These are phyloP conservation scores for Tortricodes alternella DNA, from an alignment of 2,888 invertebrate species.

Conservation along the genomic window DNA sequence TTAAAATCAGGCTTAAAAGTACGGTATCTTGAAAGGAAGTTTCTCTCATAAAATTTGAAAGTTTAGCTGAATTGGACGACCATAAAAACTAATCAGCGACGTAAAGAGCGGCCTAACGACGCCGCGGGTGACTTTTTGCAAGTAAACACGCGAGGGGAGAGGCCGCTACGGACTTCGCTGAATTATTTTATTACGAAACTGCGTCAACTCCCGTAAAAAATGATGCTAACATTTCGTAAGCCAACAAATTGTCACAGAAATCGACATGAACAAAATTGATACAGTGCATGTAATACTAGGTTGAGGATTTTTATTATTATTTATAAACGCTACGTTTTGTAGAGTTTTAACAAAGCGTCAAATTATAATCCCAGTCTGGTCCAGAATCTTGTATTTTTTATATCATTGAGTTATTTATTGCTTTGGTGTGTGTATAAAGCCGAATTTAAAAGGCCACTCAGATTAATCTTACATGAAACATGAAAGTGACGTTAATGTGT, in stretches of 20 bases:
- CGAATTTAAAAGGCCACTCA: no score
- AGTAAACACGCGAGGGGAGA: slow-evolving; percentile 55
- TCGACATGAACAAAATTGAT: slow-evolving; percentile 1
- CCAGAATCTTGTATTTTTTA: no score
- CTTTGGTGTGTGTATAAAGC: no score
- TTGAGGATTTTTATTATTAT: neutral
- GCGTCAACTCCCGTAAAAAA: slow-evolving; percentile 55
- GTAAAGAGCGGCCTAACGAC: slow-evolving; percentile 60
- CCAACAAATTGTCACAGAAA: slow-evolving; percentile 9
- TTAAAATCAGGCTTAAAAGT: slow-evolving; percentile 22
- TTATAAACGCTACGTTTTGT: no score
- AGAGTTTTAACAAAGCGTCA: no score
- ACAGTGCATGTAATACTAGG: neutral
- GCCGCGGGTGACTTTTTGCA: slow-evolving; percentile 56
- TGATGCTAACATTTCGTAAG: slow-evolving; percentile 45
- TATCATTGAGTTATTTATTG: no score
- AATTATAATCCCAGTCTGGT: no score
- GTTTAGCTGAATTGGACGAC: slow-evolving; percentile 47
- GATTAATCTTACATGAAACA: no score
- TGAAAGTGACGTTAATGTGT: no score
- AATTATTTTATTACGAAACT: slow-evolving; percentile 60
- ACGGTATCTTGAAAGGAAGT: slow-evolving; percentile 39
- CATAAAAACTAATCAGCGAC: slow-evolving; percentile 68
- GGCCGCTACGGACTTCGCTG: slow-evolving; percentile 43
- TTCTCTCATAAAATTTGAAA: slow-evolving; percentile 46